Base-by-base conservation (phyloP, 1,140 invertebrate species). In the Trialeurodes vaporariorum region DNA sequence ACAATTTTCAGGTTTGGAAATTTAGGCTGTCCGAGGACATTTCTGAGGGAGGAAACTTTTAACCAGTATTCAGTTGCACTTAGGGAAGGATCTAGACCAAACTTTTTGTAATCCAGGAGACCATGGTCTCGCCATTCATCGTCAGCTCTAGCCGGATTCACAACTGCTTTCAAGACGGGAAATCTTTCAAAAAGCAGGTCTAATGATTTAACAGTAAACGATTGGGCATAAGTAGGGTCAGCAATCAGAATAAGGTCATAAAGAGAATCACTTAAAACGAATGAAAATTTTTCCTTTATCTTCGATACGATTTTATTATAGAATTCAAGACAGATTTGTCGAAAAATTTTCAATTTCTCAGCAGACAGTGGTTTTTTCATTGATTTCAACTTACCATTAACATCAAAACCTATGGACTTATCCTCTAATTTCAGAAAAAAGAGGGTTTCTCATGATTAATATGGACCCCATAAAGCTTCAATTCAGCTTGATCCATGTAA, bases 401-500 rank as follows among this genome's bases (percentile, higher is more conserved):
- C 69, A 25, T 40, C 59, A 26, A 70, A 60, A 23, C 69, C 66
- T 2, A 70, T 17, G 26, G 67, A 70, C 5, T 68, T 68, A 25
- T 69, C 58, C 13, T 67, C 63, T 13, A 61, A 26, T 49, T 26
- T 27, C 25, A 64, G 21, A 26, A 61, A 68, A 25, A 61, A 49
- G 58, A 25, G 11, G 21, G 58, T 27, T 25, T 65, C 34, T 59
- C 49, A 12, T 24, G 25, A 63, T 25, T 65, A 27, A 62, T 59
- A 25, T 49, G 25, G 63, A 25, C 27, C 66, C 61, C 0, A 67
- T 49, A 25, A 40, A 59, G 40, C 71, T 70, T 64, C 67, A 70
- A 0, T 71, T 59, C 63, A 68, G 72, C 2, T 67, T 27, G 21
- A 65, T n/a, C 61, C 65, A 71, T 62, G 26, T 72, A 70, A 67